Conservation (phyloP, 2,888 invertebrate species). For the Saturnia japonica region DNA sequence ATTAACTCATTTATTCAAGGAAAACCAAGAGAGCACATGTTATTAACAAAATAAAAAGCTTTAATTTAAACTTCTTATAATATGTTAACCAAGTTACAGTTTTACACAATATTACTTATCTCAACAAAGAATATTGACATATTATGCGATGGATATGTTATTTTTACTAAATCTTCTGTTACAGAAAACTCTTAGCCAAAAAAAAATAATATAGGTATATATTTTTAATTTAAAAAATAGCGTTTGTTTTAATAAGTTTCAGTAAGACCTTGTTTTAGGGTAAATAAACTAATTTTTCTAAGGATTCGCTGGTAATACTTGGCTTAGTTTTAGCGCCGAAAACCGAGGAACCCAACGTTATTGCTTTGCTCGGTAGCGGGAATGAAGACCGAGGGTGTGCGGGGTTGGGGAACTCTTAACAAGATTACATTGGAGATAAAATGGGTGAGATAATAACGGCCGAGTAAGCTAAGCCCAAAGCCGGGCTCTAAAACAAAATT, state of each 20-base stretch:
- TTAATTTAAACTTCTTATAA: no score
- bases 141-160: no score
- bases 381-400: conserved; percentile 39
- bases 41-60: no score
- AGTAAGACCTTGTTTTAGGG: not conserved
- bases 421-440: conserved; percentile 81
- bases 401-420: conserved; percentile 70
- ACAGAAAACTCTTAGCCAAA: no score
- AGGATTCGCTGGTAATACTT: conserved; percentile 62
- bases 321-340: conserved; percentile 75
- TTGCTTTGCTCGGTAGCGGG: conserved; percentile 55
- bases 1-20: no score
- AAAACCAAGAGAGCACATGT: no score
- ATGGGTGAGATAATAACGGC: conserved; percentile 74
- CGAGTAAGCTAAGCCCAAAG: conserved; percentile 60
- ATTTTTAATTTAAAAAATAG: not conserved
- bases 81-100: no score
- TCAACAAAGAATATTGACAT: no score
- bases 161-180: no score
- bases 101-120: no score
- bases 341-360: conserved; percentile 76
- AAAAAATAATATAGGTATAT: no score
- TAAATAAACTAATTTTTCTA: conserved; percentile 55
- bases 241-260: not conserved
- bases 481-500: conserved; percentile 70